These are phyloP conservation scores for Hymenochirus boettgeri DNA, from an alignment of 2,113 vertebrate species.

Conservation along the genomic window DNA sequence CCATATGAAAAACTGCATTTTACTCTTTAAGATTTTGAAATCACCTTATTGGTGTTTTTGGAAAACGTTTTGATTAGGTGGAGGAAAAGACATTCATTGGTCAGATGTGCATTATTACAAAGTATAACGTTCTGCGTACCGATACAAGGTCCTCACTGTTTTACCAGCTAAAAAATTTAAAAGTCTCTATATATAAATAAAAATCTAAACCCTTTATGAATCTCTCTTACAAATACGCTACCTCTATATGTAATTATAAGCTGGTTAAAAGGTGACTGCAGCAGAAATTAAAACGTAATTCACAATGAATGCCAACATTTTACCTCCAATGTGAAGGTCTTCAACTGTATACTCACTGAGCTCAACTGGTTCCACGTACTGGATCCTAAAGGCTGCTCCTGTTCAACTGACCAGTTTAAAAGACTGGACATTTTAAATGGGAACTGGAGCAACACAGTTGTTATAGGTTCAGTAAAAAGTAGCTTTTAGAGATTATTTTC, in stretches of 20 bases:
- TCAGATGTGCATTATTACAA: neutral
- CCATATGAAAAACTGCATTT: too few species aligned
- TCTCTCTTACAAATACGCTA: constrained; percentile 35
- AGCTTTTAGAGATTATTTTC: constrained; percentile 48
- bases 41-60: neutral
- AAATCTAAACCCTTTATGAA: constrained; percentile 15
- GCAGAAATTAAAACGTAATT: constrained; percentile 52
- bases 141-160: constrained; percentile 2
- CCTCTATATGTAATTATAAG: constrained; percentile 28
- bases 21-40: too few species aligned
- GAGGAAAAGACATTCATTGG: neutral
- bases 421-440: constrained; percentile 54
- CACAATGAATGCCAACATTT: constrained; percentile 55
- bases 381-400: constrained; percentile 49
- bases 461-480: constrained; percentile 52
- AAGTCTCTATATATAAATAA: neutral
- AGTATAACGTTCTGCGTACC: neutral
- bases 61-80: too few species aligned
- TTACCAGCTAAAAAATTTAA: constrained; percentile 2
- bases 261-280: constrained; percentile 45
- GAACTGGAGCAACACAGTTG: constrained; percentile 58
- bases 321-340: constrained; percentile 49
- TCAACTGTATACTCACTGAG: constrained; percentile 52
- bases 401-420: constrained; percentile 60
- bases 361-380: constrained; percentile 53